Percentiles rank a stretch among this genome's conserved stretches.
These are phyloP conservation scores for Toxotes lorentzi DNA, from an alignment of 2,797 vertebrate genomes.

Conservation along the genomic window DNA sequence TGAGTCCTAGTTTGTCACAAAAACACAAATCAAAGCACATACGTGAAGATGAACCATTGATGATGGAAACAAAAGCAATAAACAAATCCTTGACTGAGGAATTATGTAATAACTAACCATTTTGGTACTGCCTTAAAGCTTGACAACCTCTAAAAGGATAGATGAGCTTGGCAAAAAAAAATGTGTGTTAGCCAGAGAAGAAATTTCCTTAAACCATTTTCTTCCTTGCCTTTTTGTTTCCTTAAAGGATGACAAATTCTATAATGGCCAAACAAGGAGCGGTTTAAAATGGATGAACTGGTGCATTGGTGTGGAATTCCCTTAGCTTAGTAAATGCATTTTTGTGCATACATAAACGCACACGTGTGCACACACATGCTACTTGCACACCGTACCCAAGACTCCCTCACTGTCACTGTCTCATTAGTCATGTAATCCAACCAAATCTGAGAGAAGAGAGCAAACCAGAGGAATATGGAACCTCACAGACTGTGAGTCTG, in stretches of 20 bases:
- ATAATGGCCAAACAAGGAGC: neutral
- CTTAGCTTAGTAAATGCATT: neutral
- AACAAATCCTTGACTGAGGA: slow-evolving; percentile 43
- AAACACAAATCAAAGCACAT: slow-evolving; percentile 28
- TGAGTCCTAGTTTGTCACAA: slow-evolving; percentile 22
- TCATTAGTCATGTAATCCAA: slow-evolving; percentile 58
- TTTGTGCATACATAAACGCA: slow-evolving; percentile 23
- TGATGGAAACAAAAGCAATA: slow-evolving; percentile 35
- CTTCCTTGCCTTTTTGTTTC: slow-evolving; percentile 10
- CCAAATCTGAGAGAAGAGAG: slow-evolving; percentile 40
- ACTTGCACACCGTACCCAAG: slow-evolving; percentile 1
- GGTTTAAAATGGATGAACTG: slow-evolving; percentile 22
- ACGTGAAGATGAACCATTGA: slow-evolving; percentile 12
- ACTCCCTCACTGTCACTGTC: slow-evolving; percentile 9
- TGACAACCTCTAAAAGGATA: slow-evolving; percentile 42
- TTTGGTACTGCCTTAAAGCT: slow-evolving; percentile 49
- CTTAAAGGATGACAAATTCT: slow-evolving; percentile 7
- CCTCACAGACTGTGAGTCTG: slow-evolving; percentile 23
- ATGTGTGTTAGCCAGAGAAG: slow-evolving; percentile 8
- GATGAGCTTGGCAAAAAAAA: slow-evolving; percentile 25
- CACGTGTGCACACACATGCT: neutral
- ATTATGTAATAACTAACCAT: slow-evolving; percentile 56
- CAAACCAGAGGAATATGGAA: slow-evolving; percentile 32
- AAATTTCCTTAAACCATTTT: slow-evolving; percentile 9
- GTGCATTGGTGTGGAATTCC: slow-evolving; percentile 20